phyloP scores from a whole-genome alignment of 2,113 vertebrate genomes.

The Lophius piscatorius region DNA sequence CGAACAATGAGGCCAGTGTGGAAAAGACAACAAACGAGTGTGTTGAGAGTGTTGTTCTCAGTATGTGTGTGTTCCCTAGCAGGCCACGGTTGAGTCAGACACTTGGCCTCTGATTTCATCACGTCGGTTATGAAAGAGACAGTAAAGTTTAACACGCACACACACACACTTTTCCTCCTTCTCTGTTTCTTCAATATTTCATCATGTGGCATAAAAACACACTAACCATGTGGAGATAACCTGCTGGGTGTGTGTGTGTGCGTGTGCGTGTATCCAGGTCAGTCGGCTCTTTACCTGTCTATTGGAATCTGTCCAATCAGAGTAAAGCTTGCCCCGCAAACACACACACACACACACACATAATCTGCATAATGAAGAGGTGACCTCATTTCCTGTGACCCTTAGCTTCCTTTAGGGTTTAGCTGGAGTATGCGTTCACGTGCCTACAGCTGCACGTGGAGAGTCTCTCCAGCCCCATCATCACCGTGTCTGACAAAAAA shows the following conservation, averaged over 20 bases:
- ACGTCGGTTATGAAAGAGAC: slow-evolving; percentile 73
- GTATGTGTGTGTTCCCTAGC: slow-evolving; percentile 48
- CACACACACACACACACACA: slow-evolving; percentile 3
- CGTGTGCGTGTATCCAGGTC: slow-evolving; percentile 42
- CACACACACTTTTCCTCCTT: slow-evolving; percentile 25
- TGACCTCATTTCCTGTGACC: slow-evolving; percentile 40
- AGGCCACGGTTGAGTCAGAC: slow-evolving; percentile 68
- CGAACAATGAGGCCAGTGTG: slow-evolving; percentile 25
- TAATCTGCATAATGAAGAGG: slow-evolving; percentile 43
- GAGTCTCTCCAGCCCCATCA: not conserved
- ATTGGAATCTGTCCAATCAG: slow-evolving; percentile 28
- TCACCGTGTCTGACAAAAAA: not conserved
- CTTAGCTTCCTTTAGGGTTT: slow-evolving; percentile 33
- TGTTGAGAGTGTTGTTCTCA: slow-evolving; percentile 16
- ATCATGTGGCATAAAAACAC: slow-evolving; percentile 72
- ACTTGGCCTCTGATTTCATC: slow-evolving; percentile 79
- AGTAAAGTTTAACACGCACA: slow-evolving; percentile 62
- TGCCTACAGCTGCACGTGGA: not conserved
- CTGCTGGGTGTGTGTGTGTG: slow-evolving; percentile 46
- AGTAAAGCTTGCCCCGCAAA: slow-evolving; percentile 5
- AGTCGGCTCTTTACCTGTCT: slow-evolving; percentile 39
- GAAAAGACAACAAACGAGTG: not conserved
- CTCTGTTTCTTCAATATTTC: slow-evolving; percentile 77
- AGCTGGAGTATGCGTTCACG: slow-evolving; percentile 3
- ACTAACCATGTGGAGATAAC: slow-evolving; percentile 71